phyloP scores from a whole-genome alignment of 2,113 vertebrate genomes.

The Xiphophorus hellerii region DNA sequence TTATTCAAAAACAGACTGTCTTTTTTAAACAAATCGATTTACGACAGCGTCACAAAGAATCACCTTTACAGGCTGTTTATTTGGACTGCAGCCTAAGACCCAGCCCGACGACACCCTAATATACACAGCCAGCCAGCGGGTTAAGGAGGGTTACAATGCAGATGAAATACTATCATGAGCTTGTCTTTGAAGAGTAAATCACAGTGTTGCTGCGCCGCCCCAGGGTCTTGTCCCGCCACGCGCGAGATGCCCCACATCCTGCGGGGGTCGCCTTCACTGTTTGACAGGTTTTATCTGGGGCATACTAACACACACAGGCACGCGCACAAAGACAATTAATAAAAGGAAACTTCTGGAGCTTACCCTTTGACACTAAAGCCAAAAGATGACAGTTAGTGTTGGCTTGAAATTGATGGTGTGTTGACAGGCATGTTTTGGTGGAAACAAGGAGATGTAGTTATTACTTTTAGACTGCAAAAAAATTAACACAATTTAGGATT shows the following conservation, averaged over 20 bases:
- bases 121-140: conserved; percentile 71
- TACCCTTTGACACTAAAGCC: conserved; percentile 72
- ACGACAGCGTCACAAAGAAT: conserved; percentile 48
- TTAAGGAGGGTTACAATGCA: conserved; percentile 77
- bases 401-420: conserved; percentile 40
- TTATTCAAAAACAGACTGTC: conserved; percentile 31
- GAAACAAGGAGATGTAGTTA: conserved; percentile 14
- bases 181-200: conserved; percentile 79
- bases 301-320: conserved; percentile 35
- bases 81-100: conserved; percentile 71
- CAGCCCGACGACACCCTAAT: conserved; percentile 59
- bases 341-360: conserved; percentile 75
- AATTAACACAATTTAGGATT: not conserved
- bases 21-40: conserved; percentile 43
- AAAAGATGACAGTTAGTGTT: conserved; percentile 55
- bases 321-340: conserved; percentile 51
- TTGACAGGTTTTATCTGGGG: conserved; percentile 78
- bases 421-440: conserved; percentile 42
- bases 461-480: not conserved
- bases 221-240: conserved; percentile 69
- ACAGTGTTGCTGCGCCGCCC: conserved; percentile 61
- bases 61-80: conserved; percentile 69
- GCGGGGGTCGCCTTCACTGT: conserved; percentile 71
- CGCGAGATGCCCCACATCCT: conserved; percentile 68
- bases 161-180: conserved; percentile 73